These are phyloP conservation scores for Drosophila insularis DNA, from an alignment of 1,140 invertebrate genomes.

Conservation along the genomic window DNA sequence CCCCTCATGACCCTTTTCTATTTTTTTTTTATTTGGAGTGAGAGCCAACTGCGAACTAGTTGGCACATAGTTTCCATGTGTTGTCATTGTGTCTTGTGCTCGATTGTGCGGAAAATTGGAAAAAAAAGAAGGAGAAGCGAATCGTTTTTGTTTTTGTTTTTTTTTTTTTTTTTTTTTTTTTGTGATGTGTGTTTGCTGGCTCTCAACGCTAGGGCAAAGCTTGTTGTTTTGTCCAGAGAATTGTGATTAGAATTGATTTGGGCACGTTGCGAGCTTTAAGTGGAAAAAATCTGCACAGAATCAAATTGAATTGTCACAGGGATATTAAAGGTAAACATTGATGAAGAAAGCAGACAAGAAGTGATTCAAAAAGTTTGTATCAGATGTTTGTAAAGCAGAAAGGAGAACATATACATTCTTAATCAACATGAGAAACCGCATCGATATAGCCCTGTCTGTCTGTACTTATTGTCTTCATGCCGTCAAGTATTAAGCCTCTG, in stretches of 20 bases:
- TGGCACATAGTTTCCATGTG: slow-evolving; percentile 65
- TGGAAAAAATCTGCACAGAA: background rate
- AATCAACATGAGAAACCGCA: too few species aligned
- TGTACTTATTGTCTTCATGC: too few species aligned
- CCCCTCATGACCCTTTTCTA: background rate
- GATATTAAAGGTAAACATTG: slow-evolving; percentile 59
- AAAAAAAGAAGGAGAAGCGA: slow-evolving; percentile 39
- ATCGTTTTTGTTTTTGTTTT: slow-evolving; percentile 15
- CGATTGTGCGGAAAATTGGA: slow-evolving; percentile 76
- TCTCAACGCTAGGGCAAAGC: slow-evolving; percentile 20
- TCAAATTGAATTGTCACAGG: slow-evolving; percentile 40
- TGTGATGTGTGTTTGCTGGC: background rate
- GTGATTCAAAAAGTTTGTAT: slow-evolving; percentile 15
- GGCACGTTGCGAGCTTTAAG: slow-evolving; percentile 1
- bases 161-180: slow-evolving; percentile 16
- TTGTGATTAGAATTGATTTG: slow-evolving; percentile 39
- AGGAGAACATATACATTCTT: too few species aligned
- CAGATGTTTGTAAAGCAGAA: too few species aligned
- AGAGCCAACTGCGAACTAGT: slow-evolving; percentile 55
- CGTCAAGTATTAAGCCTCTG: too few species aligned
- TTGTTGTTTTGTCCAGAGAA: slow-evolving; percentile 26
- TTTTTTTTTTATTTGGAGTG: background rate
- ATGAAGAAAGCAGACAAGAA: background rate
- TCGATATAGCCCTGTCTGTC: too few species aligned
- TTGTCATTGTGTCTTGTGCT: slow-evolving; percentile 57